Percentiles rank a stretch among this genome's conserved stretches.
These are phyloP conservation scores for Leptopterna dolabrata DNA, from an alignment of 2,888 invertebrate species.

Conservation along the genomic window DNA sequence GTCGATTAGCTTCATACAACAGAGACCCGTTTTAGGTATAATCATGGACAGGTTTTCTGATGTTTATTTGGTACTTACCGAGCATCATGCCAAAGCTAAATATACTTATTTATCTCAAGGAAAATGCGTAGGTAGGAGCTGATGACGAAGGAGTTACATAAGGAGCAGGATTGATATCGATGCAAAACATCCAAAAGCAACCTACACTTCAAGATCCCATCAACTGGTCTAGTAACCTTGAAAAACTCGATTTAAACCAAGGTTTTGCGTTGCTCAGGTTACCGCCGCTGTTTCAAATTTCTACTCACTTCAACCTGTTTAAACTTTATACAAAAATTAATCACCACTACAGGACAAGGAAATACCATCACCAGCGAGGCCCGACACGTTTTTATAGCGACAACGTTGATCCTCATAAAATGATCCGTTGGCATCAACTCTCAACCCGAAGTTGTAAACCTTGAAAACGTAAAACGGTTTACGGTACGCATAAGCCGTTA, in stretches of 20 bases:
- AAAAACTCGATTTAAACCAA: not conserved
- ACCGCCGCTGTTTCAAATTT: not conserved
- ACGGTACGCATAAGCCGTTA: not conserved
- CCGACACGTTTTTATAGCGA: not conserved
- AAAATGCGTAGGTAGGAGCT: too few species aligned
- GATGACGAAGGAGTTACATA: too few species aligned
- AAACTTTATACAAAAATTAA: not conserved
- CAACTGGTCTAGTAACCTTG: not conserved
- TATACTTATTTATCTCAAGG: too few species aligned
- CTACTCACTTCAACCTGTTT: not conserved
- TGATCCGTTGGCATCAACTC: not conserved
- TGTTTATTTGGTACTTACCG: too few species aligned
- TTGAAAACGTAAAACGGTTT: not conserved
- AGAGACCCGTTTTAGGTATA: too few species aligned
- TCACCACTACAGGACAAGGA: not conserved
- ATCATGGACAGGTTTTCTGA: too few species aligned
- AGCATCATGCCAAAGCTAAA: too few species aligned
- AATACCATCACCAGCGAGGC: not conserved
- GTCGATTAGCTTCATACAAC: too few species aligned
- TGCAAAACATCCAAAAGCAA: too few species aligned
- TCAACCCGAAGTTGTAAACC: not conserved
- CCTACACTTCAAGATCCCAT: too few species aligned
- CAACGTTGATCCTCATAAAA: not conserved
- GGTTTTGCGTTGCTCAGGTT: not conserved
- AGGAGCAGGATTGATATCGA: too few species aligned